Conservation (phyloP, 2,113 vertebrate species). For the Callionymus lyra region DNA sequence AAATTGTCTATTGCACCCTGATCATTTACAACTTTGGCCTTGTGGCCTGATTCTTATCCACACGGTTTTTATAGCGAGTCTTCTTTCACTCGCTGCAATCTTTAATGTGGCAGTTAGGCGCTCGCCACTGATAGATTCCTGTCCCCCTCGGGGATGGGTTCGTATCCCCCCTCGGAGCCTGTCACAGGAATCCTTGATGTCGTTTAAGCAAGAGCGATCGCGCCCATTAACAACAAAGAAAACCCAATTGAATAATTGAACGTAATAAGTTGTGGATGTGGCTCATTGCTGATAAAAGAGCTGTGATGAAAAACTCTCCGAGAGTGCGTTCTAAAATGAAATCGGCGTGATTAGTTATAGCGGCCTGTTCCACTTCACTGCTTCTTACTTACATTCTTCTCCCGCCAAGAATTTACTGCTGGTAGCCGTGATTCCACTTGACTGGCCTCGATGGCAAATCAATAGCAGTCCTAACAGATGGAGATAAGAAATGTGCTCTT, state of each 20-base stretch:
- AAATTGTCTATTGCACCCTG: background rate
- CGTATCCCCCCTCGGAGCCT: conserved; percentile 55
- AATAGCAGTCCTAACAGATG: conserved; percentile 28
- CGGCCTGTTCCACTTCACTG: conserved; percentile 9
- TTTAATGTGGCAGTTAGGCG: conserved; percentile 32
- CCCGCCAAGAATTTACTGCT: conserved; percentile 15
- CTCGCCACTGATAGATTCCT: conserved; percentile 46
- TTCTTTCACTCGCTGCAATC: conserved; percentile 34
- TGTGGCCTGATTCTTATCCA: conserved; percentile 17
- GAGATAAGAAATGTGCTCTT: conserved; percentile 5
- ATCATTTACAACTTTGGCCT: conserved; percentile 40
- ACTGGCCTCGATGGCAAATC: conserved; percentile 30
- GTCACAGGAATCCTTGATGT: conserved; percentile 54
- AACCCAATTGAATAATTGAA: conserved; percentile 56
- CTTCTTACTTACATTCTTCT: conserved; percentile 18
- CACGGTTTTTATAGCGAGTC: conserved; percentile 22
- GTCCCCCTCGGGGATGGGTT: conserved; percentile 44
- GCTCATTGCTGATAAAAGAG: conserved; percentile 39
- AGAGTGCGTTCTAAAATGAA: conserved; percentile 37
- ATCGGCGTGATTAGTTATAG: conserved; percentile 35
- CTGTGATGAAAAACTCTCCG: conserved; percentile 33
- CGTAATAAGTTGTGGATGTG: conserved; percentile 17
- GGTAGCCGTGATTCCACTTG: conserved; percentile 32
- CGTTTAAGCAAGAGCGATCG: conserved; percentile 62
- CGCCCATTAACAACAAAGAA: conserved; percentile 58